phyloP scores from a whole-genome alignment of 2,888 invertebrate species.

The Mythimna vitellina region DNA sequence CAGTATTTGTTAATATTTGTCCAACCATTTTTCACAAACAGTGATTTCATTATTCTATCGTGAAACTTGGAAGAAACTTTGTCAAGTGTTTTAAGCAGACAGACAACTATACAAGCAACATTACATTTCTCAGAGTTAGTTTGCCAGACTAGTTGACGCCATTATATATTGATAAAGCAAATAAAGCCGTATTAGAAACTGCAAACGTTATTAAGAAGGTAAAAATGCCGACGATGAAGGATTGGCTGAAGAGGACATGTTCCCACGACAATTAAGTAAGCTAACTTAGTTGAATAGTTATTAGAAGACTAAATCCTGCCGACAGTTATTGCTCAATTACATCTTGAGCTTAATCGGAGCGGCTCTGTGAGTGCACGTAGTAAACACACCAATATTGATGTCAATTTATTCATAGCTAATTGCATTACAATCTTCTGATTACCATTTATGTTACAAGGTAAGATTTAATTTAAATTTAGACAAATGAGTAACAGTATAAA shows the following conservation, averaged over 20 bases:
- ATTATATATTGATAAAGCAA: too few relatives aligned
- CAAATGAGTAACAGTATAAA: slow-evolving; percentile 46
- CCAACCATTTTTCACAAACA: not conserved
- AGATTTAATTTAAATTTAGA: slow-evolving; percentile 46
- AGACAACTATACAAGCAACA: not conserved
- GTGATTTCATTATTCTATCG: not conserved
- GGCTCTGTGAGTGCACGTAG: slow-evolving; percentile 1
- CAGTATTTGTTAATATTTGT: not conserved
- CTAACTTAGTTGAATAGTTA: not conserved
- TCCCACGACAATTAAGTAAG: not conserved
- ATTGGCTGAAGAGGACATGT: not conserved
- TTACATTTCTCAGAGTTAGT: not conserved
- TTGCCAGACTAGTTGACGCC: not conserved
- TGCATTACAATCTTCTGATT: slow-evolving; percentile 47
- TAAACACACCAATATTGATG: slow-evolving; percentile 21
- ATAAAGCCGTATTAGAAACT: not conserved
- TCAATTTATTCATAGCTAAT: slow-evolving; percentile 51
- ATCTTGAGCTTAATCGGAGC: slow-evolving; percentile 6
- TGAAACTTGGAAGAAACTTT: not conserved
- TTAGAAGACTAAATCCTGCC: not conserved
- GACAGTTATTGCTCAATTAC: slow-evolving; percentile 13
- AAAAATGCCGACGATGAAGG: not conserved
- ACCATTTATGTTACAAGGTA: slow-evolving; percentile 53
- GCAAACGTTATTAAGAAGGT: not conserved
- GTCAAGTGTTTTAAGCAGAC: not conserved